A percentile compares a stretch with the other conserved stretches of the same genome.
Conservation (phyloP, 2,888 invertebrate genomes). For the Brachycybe producta region DNA sequence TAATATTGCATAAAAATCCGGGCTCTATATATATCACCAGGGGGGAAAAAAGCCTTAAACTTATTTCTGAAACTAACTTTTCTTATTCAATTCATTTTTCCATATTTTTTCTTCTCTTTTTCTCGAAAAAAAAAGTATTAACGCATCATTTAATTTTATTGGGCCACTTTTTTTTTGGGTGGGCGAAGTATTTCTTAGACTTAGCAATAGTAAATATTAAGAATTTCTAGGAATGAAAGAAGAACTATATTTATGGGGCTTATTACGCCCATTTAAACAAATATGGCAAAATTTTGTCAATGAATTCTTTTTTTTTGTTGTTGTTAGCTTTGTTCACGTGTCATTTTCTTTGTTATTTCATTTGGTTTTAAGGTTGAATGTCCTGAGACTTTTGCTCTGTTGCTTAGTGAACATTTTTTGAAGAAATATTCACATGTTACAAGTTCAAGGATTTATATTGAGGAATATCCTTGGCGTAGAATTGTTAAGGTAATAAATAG, state of each 20-base stretch:
- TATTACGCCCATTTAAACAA: no score
- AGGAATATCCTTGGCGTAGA: constrained; percentile 65
- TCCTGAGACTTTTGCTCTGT: constrained; percentile 60
- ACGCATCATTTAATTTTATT: no score
- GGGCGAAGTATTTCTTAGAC: neutral
- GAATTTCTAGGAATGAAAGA: no score
- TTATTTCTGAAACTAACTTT: no score
- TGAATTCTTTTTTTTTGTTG: neutral
- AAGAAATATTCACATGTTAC: constrained; percentile 60
- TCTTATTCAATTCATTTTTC: no score
- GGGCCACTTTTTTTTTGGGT: no score
- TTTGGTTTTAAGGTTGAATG: constrained; percentile 39
- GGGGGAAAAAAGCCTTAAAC: no score
- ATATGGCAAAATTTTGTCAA: neutral
- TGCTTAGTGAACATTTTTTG: constrained; percentile 60
- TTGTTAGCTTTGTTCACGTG: neutral
- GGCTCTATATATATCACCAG: no score
- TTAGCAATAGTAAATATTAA: neutral
- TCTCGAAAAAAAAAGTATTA: no score
- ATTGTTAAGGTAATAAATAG: constrained; percentile 34
- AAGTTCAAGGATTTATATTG: constrained; percentile 53
- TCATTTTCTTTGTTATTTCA: constrained; percentile 5
- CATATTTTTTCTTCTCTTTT: no score
- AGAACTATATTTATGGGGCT: no score
- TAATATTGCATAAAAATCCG: no score